Base-by-base conservation (phyloP, 2,888 invertebrate species). In the Cheilosia pagana region DNA sequence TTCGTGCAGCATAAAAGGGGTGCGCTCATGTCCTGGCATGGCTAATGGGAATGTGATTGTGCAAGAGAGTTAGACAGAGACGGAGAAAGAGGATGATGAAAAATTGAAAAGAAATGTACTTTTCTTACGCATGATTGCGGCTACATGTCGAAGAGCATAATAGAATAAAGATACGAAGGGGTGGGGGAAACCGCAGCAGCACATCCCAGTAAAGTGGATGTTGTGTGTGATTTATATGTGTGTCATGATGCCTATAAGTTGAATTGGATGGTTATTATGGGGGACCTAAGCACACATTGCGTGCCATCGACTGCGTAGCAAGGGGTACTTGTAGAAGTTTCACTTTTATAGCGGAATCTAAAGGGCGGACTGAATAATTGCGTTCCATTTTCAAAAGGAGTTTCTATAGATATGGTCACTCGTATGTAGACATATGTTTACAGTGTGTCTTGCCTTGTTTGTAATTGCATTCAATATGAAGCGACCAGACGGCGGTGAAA, bases 41-140 rank as follows among this genome's bases (percentile, higher is more conserved):
- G 67, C 25, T 67, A 63, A 71, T 65, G 74, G 52, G 28, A 70
- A 70, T 70, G 45, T 70, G 63, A 79, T 78, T 71, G 62, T 50
- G 28, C 35, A 57, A 68, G 41, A 7, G 16, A 48, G 55, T 14
- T 41, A 45, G 35, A 53, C 43, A 28, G 28, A 28, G 28, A 28
- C 28, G 35, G 23, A 57, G 43, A 25, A 43, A 12, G 41, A 12
- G 41, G 23, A 43, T 35, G 28, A 23, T n/a, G 28, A 67, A 62
- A 72, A 59, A 63, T 63, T 68, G 63, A 74, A 83, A 82, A 74
- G 59, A 71, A 71, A 52, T 74, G 63, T 70, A 59, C 70, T 78
- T 68, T 25, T 57, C 67, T 63, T 79, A 79, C 79, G 83, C 78
- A 83, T 83, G 83, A 79, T 72, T 79, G 74, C 72, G 78, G 72